Evolutionary conservation across 2,888 invertebrate species (phyloP).

Genomic region (Netelia virgata): DNA sequence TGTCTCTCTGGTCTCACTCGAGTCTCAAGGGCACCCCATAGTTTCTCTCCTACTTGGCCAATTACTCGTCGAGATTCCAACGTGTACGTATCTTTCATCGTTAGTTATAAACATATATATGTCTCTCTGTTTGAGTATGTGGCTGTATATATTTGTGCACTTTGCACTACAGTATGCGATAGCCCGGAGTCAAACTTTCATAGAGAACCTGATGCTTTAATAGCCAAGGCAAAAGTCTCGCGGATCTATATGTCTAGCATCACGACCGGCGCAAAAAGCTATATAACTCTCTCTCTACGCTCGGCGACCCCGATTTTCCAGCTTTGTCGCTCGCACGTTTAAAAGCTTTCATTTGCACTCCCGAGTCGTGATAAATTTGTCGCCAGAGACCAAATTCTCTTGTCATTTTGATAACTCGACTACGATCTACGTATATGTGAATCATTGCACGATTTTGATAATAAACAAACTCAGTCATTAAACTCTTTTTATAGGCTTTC

Average conservation of each 20-base stretch:
- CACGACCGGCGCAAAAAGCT: constrained; percentile 24
- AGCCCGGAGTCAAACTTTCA: constrained; percentile 53
- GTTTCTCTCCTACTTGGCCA: constrained; percentile 52
- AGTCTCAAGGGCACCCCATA: constrained; percentile 52
- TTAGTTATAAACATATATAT: neutral
- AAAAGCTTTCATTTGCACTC: constrained; percentile 7
- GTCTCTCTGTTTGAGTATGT: neutral
- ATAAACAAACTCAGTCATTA: no score
- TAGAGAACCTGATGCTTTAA: constrained; percentile 50
- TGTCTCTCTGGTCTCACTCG: constrained; percentile 13
- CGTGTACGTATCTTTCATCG: constrained; percentile 11
- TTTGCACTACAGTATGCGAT: neutral
- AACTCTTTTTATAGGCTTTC: no score
- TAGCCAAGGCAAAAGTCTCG: constrained; percentile 40
- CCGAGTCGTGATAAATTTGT: neutral
- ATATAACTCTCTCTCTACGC: constrained; percentile 42
- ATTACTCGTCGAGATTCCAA: constrained; percentile 48
- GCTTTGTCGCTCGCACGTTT: constrained; percentile 17
- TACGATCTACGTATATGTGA: constrained; percentile 15
- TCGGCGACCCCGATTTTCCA: constrained; percentile 59
- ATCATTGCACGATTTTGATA: no score
- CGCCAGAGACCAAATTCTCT: neutral
- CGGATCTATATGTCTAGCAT: constrained; percentile 37
- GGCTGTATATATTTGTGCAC: neutral
- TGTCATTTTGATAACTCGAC: constrained; percentile 5